These are phyloP conservation scores for Talpa occidentalis DNA, from an alignment of 2,113 vertebrate species.

Conservation along the genomic window DNA sequence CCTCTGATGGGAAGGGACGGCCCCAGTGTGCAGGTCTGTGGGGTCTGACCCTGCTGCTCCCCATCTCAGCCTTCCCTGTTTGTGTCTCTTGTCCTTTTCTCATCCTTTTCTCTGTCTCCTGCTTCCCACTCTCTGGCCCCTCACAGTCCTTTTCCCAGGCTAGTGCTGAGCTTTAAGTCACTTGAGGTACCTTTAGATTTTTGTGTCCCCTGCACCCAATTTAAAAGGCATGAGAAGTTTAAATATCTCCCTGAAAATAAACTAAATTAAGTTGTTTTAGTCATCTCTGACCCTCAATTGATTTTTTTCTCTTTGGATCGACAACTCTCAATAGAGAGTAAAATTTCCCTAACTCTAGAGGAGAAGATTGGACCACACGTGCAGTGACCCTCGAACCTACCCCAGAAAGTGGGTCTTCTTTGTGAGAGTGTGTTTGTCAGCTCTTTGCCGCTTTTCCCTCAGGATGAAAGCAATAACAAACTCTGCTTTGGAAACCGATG, in stretches of 20 bases:
- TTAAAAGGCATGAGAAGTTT: slow-evolving; percentile 50
- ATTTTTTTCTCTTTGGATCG: slow-evolving; percentile 57
- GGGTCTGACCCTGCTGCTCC: background rate
- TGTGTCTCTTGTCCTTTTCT: background rate
- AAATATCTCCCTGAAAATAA: slow-evolving; percentile 60
- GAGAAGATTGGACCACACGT: background rate
- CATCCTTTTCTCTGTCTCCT: too few relatives aligned
- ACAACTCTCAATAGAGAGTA: slow-evolving; percentile 26
- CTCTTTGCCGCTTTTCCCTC: background rate
- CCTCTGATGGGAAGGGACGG: too few relatives aligned
- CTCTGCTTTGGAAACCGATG: background rate
- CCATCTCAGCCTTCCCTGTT: background rate
- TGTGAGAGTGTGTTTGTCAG: background rate
- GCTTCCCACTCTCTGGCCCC: background rate
- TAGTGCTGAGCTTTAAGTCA: background rate
- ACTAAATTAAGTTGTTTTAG: slow-evolving; percentile 56
- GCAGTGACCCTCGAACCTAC: background rate
- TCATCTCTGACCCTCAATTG: slow-evolving; percentile 31
- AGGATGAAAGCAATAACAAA: background rate
- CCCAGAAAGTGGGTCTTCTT: background rate
- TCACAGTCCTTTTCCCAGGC: background rate
- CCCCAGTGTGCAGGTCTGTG: too few relatives aligned
- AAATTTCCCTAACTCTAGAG: background rate
- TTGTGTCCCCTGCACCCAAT: background rate
- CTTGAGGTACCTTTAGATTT: background rate